Evolutionary conservation across 2,113 vertebrate species (phyloP).

Genomic region (zebrafish (Danio rerio)): GRCz12tu NC_133179.1:21664001-21664500

Average conservation of each 20-base stretch:
- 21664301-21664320: background rate
- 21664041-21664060: background rate
- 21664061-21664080: background rate
- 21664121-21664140: conserved; percentile 19
- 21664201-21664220: background rate
- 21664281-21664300: background rate
- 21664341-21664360: background rate
- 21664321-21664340: background rate
- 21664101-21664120: background rate
- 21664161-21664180: background rate
- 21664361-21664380: conserved; percentile 12
- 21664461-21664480: too few species aligned
- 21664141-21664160: background rate
- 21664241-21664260: background rate
- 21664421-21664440: background rate
- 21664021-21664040: background rate
- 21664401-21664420: too few species aligned
- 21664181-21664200: background rate
- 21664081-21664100: background rate
- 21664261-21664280: background rate
- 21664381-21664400: conserved; percentile 6
- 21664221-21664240: background rate
- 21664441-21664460: background rate
- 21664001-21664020: background rate
- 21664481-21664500: too few species aligned